Evolutionary conservation across 2,888 invertebrate genomes (phyloP), one percentile per base, ranked within the genome.

Genomic region (Hydroisotoma schaefferi): DNA sequence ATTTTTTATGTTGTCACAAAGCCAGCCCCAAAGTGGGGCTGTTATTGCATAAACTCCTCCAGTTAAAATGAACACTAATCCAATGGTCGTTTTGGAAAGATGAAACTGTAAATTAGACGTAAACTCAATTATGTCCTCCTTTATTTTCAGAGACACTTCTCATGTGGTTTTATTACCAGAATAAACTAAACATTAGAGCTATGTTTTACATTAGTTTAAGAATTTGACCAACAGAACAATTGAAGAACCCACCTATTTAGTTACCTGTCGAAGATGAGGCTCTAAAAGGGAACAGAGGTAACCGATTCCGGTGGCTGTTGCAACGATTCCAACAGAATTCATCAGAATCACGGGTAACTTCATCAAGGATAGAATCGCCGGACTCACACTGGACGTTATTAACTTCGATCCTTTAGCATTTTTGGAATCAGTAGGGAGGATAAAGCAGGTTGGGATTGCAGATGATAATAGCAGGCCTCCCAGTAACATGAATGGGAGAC

Each of bases 61-160:
- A 75, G 87, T 90, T 71, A 90, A 86, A 40, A 91, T 85, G 75
- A 91, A 91, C 84, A 91, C 87, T 53, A 88, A 76, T 0, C 90
- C 90, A 66, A 88, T 77, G 12, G 87, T 76, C 47, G 88, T 81
- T 0, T 88, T 86, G 0, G 85, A 82, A 61, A 89, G 79, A 1
- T 82, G 70, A 74, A 88, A 88, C 81, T 84, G 78, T 18, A 90
- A 72, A 90, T 87, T 43, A 90, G 85, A 74, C 90, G 91, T 84
- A 90, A 33, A 33, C 12, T 33, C 12, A 33, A n/a, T n/a, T n/a
- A n/a, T n/a, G n/a, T n/a, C n/a, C n/a, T n/a, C n/a, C n/a, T n/a
- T n/a, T n/a, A n/a, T n/a, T n/a, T n/a, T n/a, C n/a, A n/a, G n/a
- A n/a, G n/a, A n/a, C n/a, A n/a, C n/a, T n/a, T n/a, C n/a, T n/a